Base-by-base conservation (phyloP, 30 jellyfish, hydroid and myxozoan genomes). In the Aurelia coerulea region DNA sequence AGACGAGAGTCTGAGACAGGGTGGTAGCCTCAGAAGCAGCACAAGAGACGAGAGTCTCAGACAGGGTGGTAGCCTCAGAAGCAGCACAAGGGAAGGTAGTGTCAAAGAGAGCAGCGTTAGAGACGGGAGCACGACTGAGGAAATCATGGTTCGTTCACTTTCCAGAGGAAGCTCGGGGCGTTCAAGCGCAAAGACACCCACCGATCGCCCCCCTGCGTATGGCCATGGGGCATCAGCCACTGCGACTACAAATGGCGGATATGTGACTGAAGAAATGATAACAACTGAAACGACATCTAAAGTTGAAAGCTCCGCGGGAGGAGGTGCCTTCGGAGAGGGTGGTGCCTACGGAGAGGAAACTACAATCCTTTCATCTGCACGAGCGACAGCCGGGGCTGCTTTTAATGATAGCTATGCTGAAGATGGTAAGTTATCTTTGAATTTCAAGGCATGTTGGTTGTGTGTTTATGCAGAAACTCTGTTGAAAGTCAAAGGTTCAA, bases 141-240 rank as follows among this genome's bases (percentile, higher is more conserved):
- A 84, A 39, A 66, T 50, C 51, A 70, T 71, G 68, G 76, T 69
- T 19, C 93, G 93, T 5, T 84, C 93, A 4, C 39, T 67, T 62
- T 71, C 83, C 14, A 5, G 87, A 4, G 79, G 93, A 41, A 65
- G 88, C 58, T 71, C 87, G 18, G 76, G 82, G 2, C 78, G 93
- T 46, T 84, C 93, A 16, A 84, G 83, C 10, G 83, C 88, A 35
- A 84, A 84, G 83, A 18, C 86, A 14, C 92, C 92, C 49, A 42
- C 83, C 39, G 93, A 84, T 46, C 87, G 93, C 42, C 93, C 93
- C 18, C 92, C 93, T 5, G 88, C 93, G 66, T 84, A 84, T 50
- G 83, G 67, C 59, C n/a, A 53, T 2, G 71, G 84, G 34, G 73
- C 68, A 10, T 29, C 80, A 15, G 81, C 87, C 15, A 18, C 87